Percentiles rank a stretch among this genome's conserved stretches.
phyloP scores from a whole-genome alignment of 1,140 invertebrate genomes.

The Fopius arisanus region DNA sequence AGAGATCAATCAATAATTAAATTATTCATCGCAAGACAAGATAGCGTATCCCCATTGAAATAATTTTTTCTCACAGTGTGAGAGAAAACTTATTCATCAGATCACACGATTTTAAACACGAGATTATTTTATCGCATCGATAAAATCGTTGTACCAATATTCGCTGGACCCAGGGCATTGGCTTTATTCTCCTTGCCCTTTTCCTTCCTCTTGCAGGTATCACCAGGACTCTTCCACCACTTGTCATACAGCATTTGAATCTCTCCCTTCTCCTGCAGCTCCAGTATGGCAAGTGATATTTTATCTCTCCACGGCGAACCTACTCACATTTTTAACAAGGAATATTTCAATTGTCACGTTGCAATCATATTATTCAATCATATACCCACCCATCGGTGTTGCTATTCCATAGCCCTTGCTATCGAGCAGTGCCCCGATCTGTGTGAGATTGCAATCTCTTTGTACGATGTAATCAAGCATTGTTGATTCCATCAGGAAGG shows the following conservation, averaged over 20 bases:
- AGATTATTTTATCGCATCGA: neutral
- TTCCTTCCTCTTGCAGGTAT: constrained; percentile 71
- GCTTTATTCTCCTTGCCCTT: constrained; percentile 79
- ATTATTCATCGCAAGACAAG: neutral
- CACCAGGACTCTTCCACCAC: constrained; percentile 78
- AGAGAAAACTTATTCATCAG: too few species aligned
- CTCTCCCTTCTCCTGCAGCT: constrained; percentile 78
- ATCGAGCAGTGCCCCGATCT: constrained; percentile 89
- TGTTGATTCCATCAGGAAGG: constrained; percentile 94
- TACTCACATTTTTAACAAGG: constrained; percentile 44
- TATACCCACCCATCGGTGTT: constrained; percentile 62
- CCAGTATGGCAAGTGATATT: constrained; percentile 78
- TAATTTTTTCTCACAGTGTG: too few species aligned
- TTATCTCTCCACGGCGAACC: constrained; percentile 80
- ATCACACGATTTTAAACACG: too few species aligned
- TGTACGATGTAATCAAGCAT: constrained; percentile 91
- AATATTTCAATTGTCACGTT: neutral
- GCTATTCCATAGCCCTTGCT: constrained; percentile 81
- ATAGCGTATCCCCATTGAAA: too few species aligned
- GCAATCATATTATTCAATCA: neutral
- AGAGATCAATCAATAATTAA: neutral
- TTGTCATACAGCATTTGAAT: constrained; percentile 76
- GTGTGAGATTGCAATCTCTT: constrained; percentile 91
- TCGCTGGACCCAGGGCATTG: constrained; percentile 85
- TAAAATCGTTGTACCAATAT: constrained; percentile 73